phyloP scores from a whole-genome alignment of 2,113 vertebrate genomes.

The Mastomys coucha region DNA sequence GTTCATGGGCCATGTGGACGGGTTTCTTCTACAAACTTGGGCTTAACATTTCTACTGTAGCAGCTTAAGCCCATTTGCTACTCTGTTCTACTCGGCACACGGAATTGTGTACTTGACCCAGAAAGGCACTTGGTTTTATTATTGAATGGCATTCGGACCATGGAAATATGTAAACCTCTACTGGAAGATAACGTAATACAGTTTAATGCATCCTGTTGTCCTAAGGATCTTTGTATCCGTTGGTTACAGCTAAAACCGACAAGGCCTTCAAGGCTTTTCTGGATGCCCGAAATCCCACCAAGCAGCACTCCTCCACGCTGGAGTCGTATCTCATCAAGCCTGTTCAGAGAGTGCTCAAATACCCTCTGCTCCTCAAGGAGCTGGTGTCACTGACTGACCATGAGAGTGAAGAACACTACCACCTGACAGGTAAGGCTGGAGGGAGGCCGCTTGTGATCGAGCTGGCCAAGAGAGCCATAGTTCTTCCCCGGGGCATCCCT shows the following conservation, averaged over 20 bases:
- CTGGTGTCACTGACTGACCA: conserved; percentile 96
- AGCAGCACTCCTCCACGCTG: conserved; percentile 97
- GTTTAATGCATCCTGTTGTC: neutral
- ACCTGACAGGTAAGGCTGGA: conserved; percentile 92
- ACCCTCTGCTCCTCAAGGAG: conserved; percentile 96
- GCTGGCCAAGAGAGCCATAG: too few species aligned
- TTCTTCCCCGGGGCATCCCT: neutral
- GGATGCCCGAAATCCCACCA: conserved; percentile 95
- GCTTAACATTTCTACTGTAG: conserved; percentile 83
- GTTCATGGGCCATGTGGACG: conserved; percentile 48
- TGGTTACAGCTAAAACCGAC: conserved; percentile 93
- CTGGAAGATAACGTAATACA: too few species aligned
- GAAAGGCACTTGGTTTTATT: neutral
- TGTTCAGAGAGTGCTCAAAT: conserved; percentile 98
- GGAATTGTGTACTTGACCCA: rapidly evolving
- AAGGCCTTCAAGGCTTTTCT: conserved; percentile 96
- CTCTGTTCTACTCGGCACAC: too few species aligned
- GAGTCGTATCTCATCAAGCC: conserved; percentile 99
- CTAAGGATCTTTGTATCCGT: conserved; percentile 34
- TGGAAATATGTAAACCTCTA: neutral
- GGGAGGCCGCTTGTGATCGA: neutral
- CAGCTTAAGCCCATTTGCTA: conserved; percentile 83
- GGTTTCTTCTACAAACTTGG: conserved; percentile 85
- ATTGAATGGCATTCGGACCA: neutral
- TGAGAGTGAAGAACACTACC: conserved; percentile 98